Percentiles rank a stretch among this genome's conserved stretches.
Evolutionary conservation across 2,797 vertebrate species (phyloP).

Genomic region (Coregonus suidteri): DNA sequence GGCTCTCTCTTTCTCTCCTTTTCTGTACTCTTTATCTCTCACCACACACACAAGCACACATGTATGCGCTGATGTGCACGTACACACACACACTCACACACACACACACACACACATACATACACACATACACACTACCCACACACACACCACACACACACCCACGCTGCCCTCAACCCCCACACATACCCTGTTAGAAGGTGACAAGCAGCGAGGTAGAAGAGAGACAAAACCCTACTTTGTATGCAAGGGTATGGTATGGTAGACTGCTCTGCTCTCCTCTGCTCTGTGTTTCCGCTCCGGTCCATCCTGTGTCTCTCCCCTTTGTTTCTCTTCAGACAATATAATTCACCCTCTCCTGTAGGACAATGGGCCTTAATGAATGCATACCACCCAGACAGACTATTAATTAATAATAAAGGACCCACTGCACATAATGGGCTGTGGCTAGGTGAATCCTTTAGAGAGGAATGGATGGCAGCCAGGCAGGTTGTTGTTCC

Average conservation of each 20-base stretch:
- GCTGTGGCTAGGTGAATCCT: conserved; percentile 38
- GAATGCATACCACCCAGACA: conserved; percentile 44
- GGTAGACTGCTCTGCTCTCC: not conserved
- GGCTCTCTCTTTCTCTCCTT: conserved; percentile 25
- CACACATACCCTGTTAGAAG: conserved; percentile 33
- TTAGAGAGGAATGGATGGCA: not conserved
- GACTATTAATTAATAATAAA: conserved; percentile 59
- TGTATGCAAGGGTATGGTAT: not conserved
- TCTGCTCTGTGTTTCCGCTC: not conserved
- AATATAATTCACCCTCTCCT: conserved; percentile 29
- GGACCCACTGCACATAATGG: conserved; percentile 52
- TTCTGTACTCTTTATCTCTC: conserved; percentile 19
- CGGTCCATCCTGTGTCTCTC: conserved; percentile 22
- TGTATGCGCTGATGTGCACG: not conserved
- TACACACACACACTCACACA: not conserved
- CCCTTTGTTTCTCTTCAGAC: conserved; percentile 31
- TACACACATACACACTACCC: not conserved
- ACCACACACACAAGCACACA: not conserved
- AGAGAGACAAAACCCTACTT: conserved; percentile 36
- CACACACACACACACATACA: not conserved
- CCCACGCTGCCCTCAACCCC: not conserved
- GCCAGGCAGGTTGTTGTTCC: not conserved
- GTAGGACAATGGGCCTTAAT: conserved; percentile 50
- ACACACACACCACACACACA: not conserved
- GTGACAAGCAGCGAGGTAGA: conserved; percentile 41